Percentiles rank a stretch among this genome's conserved stretches.
These are phyloP conservation scores for Morelia viridis DNA, from an alignment of 2,797 vertebrate species.

Conservation along the genomic window DNA sequence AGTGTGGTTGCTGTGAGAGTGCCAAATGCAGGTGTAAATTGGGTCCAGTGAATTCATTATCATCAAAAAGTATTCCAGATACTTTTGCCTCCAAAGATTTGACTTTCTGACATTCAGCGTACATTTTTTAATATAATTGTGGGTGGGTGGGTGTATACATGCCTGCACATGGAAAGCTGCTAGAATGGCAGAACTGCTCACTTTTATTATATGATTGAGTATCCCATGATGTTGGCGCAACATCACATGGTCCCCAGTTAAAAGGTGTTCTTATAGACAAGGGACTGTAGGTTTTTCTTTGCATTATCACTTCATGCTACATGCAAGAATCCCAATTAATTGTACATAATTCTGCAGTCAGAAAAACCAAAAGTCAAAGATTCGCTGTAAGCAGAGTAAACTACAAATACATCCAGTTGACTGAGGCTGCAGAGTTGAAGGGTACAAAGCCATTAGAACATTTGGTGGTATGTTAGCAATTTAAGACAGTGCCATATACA, in stretches of 20 bases:
- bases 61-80: not conserved
- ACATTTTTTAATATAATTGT: not conserved
- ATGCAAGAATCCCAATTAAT: conserved; percentile 28
- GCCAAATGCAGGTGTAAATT: not conserved
- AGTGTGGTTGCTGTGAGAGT: not conserved
- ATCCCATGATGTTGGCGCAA: not conserved
- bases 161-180: not conserved
- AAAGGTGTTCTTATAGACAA: not conserved
- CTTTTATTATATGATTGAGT: not conserved
- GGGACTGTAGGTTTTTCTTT: not conserved
- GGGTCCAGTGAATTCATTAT: not conserved
- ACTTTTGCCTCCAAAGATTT: not conserved
- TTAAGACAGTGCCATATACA: not conserved
- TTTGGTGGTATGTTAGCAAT: not conserved
- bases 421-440: not conserved
- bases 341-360: conserved; percentile 23
- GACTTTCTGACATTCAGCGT: not conserved
- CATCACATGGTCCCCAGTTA: not conserved
- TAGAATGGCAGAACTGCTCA: not conserved
- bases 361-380: not conserved
- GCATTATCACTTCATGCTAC: conserved; percentile 16
- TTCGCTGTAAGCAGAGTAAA: not conserved
- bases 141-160: not conserved
- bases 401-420: not conserved
- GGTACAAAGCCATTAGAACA: not conserved